Evolutionary conservation across 2,888 invertebrate genomes (phyloP).

Genomic region (Amphimallon solstitiale): DNA sequence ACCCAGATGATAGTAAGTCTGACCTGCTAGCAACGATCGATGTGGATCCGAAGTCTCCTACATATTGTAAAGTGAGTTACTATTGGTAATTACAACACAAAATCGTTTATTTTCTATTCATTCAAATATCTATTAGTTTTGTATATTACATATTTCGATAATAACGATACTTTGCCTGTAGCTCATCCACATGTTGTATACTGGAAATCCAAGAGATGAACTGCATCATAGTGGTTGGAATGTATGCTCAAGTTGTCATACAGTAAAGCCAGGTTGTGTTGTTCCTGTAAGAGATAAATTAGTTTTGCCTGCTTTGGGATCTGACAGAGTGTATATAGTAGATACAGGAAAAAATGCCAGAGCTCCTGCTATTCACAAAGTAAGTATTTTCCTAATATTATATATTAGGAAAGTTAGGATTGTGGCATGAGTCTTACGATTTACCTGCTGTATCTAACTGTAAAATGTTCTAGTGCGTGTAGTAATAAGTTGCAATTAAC

Average conservation of each 20-base stretch:
- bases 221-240: conserved; percentile 98
- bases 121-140: background rate
- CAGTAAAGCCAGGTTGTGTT: conserved; percentile 62
- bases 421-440: too few species aligned
- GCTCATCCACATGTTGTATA: conserved; percentile 88
- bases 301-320: conserved; percentile 83
- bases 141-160: background rate
- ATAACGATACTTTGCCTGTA: conserved; percentile 57
- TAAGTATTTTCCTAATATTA: too few species aligned
- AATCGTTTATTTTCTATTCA: too few species aligned
- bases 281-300: conserved; percentile 77
- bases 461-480: too few species aligned
- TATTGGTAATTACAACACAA: too few species aligned
- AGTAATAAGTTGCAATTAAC: background rate
- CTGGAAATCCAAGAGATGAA: conserved; percentile 84
- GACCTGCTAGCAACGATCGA: conserved; percentile 94
- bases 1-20: conserved; percentile 71
- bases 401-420: too few species aligned
- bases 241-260: conserved; percentile 89
- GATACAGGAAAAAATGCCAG: conserved; percentile 80
- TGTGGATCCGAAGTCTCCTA: conserved; percentile 86
- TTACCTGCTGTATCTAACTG: too few species aligned
- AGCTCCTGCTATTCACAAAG: conserved; percentile 79
- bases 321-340: conserved; percentile 84
- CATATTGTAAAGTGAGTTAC: conserved; percentile 78